Evolutionary conservation across 1,140 invertebrate genomes (phyloP).

Genomic region (Ptiloglossa arizonensis): DNA sequence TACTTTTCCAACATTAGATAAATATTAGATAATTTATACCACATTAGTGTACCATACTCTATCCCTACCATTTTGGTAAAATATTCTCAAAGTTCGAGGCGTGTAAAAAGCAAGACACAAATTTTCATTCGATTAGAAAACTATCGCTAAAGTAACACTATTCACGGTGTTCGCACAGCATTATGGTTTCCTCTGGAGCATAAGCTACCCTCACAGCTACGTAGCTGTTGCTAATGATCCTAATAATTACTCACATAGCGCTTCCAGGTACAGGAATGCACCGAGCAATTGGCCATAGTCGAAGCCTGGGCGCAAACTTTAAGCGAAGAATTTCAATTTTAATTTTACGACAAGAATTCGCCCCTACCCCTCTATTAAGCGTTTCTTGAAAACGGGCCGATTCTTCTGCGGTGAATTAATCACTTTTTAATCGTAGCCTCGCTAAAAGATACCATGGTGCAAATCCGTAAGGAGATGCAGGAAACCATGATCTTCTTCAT

Average conservation of each 20-base stretch:
- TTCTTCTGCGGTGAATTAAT: conserved; percentile 17
- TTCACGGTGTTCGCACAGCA: neutral
- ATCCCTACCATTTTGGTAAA: too few species aligned
- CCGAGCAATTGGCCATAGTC: conserved; percentile 21
- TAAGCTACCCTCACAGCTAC: neutral
- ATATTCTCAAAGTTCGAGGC: neutral
- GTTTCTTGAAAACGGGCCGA: neutral
- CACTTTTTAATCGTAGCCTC: conserved; percentile 16
- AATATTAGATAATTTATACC: too few species aligned
- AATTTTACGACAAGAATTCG: conserved; percentile 13
- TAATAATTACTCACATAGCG: conserved; percentile 14
- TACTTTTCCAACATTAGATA: too few species aligned
- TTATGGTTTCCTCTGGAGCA: too few species aligned
- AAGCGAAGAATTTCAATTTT: conserved; percentile 37
- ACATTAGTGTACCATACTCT: too few species aligned
- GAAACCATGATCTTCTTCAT: neutral
- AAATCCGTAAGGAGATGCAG: neutral
- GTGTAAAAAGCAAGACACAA: too few species aligned
- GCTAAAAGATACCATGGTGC: neutral
- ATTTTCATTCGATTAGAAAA: neutral
- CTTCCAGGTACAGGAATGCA: neutral
- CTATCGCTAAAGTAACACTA: neutral
- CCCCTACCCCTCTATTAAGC: neutral
- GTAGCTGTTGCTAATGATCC: neutral
- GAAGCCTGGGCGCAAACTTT: neutral